Percentiles rank a stretch among this genome's conserved stretches.
Evolutionary conservation across 2,113 vertebrate species (phyloP).

Genomic region (Chunga burmeisteri): DNA sequence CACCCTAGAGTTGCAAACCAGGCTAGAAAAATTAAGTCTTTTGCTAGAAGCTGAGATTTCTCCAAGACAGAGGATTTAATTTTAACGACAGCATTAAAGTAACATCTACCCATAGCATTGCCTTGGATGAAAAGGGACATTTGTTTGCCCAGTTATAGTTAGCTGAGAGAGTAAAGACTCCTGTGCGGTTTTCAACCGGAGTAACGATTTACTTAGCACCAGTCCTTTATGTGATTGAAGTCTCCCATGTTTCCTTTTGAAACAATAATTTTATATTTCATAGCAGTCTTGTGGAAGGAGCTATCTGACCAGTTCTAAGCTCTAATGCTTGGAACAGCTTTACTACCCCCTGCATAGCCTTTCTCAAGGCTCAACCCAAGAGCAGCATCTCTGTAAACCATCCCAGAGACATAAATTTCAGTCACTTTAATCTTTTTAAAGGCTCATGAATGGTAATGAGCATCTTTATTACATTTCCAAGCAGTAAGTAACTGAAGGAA

Average conservation of each 20-base stretch:
- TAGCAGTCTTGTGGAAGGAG: neutral
- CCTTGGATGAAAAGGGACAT: neutral
- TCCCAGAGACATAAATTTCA: neutral
- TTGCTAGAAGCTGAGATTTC: neutral
- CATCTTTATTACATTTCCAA: neutral
- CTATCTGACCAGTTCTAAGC: neutral
- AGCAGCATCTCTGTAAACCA: neutral
- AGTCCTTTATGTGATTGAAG: neutral
- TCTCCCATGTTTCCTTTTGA: neutral
- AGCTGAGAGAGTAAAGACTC: neutral
- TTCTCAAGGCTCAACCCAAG: neutral
- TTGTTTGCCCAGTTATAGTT: neutral
- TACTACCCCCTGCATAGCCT: neutral
- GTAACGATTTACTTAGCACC: neutral
- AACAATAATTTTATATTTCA: neutral
- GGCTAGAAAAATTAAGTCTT: neutral
- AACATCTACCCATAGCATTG: neutral
- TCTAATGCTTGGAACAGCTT: neutral
- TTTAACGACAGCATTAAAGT: neutral
- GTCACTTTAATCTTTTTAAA: neutral
- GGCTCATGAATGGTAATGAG: neutral
- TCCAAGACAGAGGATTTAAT: neutral
- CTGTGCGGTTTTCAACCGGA: neutral
- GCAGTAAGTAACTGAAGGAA: neutral
- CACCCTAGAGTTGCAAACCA: neutral